Base-by-base conservation (phyloP, 2,888 invertebrate species). In the Parnassius orleans region DNA sequence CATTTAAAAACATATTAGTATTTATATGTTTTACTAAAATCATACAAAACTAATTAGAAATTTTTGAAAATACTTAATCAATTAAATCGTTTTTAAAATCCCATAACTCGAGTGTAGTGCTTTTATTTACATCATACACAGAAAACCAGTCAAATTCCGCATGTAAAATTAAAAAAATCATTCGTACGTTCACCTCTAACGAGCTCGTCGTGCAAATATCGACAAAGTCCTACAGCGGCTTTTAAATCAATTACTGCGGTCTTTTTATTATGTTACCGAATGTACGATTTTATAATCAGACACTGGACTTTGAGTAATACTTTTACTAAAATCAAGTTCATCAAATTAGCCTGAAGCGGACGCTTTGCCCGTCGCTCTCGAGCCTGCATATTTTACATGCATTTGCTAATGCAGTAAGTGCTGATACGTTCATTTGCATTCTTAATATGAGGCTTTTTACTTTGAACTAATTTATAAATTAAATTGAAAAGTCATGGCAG, bases 371-470 rank as follows among this genome's bases (percentile, higher is more conserved):
- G 50, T 46, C 48, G 53, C 50, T 54, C 52, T 42, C 59, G 19
- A 60, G 47, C 47, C 47, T 59, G 55, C 59, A 63, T 63, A 60
- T 56, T 60, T 63, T 56, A 63, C 54, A 48, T 52, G 59, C 59
- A 63, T 63, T 60, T 56, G 55, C 59, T 59, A 60, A 63, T 63
- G 56, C 59, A 59, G 56, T 63, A n/a, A n/a, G 5, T 33, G 33
- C 33, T 33, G 33, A 5, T 33, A 33, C 33, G 33, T 33, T 33
- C 7, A 33, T 33, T 33, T 33, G 33, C 33, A 33, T 33, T 33
- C 43, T 43, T 43, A 11, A 43, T 43, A 43, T 43, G 11, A 43
- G 7, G 11, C 1, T 43, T 11, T 43, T 11, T 43, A 43, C 10
- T 33, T 7, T 33, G 3, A 7, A 33, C 7, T 33, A 7, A 33